These are phyloP conservation scores for Holotrichia oblita DNA, from an alignment of 1,140 invertebrate genomes.

Conservation along the genomic window DNA sequence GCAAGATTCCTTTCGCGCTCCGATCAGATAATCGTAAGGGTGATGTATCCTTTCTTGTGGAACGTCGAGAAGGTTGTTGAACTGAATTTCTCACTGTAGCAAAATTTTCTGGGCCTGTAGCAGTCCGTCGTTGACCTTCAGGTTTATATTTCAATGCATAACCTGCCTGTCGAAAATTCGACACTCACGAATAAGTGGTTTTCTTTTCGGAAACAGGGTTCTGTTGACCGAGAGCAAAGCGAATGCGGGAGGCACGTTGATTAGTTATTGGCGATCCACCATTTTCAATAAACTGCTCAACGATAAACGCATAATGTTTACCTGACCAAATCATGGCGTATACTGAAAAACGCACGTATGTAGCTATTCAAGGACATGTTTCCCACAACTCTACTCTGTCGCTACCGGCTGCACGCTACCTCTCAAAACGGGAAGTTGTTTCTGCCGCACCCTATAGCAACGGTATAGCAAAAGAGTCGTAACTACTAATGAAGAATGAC, in stretches of 20 bases:
- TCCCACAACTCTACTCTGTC: not conserved
- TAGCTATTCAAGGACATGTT: not conserved
- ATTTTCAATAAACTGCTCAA: conserved; percentile 29
- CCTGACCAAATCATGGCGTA: not conserved
- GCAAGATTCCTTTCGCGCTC: conserved; percentile 44
- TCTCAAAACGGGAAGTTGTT: not conserved
- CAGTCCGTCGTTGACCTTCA: conserved; percentile 36
- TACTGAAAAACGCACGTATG: not conserved
- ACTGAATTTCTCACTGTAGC: conserved; percentile 40
- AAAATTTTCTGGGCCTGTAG: conserved; percentile 41
- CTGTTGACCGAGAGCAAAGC: conserved; percentile 18
- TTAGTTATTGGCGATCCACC: conserved; percentile 7
- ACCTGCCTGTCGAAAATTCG: conserved; percentile 44
- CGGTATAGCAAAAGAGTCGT: too few species aligned
- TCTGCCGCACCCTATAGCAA: conserved; percentile 1
- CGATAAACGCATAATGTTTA: conserved; percentile 27
- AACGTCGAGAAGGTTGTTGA: conserved; percentile 42
- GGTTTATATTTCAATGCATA: conserved; percentile 44
- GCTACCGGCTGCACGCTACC: not conserved
- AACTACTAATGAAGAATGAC: too few species aligned
- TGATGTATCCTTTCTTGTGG: conserved; percentile 34
- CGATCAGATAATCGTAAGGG: conserved; percentile 40
- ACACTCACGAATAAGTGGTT: conserved; percentile 43
- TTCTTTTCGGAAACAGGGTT: conserved; percentile 37
- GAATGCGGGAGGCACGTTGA: conserved; percentile 36